These are phyloP conservation scores for Diarsia brunnea DNA, from an alignment of 2,888 invertebrate genomes.

Conservation along the genomic window DNA sequence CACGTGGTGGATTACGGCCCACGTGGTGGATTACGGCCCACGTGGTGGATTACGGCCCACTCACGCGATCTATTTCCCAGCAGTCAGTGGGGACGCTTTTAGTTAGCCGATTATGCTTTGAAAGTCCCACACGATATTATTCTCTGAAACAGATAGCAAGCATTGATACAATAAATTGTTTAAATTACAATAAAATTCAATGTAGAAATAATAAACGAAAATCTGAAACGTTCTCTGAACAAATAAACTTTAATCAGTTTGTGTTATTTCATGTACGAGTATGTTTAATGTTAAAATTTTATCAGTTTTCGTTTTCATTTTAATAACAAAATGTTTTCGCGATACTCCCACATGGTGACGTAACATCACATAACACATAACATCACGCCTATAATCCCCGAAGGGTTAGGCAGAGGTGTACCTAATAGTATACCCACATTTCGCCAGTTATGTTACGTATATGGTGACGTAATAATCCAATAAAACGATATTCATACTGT, in stretches of 20 bases:
- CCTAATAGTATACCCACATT: too few relatives aligned
- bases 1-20: background rate
- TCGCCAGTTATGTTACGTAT: too few relatives aligned
- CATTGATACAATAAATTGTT: conserved; percentile 19
- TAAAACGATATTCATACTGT: background rate
- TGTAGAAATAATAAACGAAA: conserved; percentile 12
- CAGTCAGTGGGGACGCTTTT: background rate
- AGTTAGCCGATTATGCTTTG: background rate
- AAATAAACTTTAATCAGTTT: conserved; percentile 29
- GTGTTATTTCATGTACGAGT: conserved; percentile 12
- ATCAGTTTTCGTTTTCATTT: conserved; percentile 12
- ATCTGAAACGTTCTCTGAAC: background rate
- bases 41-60: background rate
- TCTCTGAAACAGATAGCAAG: background rate
- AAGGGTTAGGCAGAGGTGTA: too few relatives aligned
- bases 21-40: background rate
- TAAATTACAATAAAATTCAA: conserved; percentile 3
- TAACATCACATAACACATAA: too few relatives aligned
- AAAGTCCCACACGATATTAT: conserved; percentile 6
- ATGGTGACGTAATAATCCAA: background rate
- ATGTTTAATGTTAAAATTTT: background rate
- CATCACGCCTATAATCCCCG: too few relatives aligned
- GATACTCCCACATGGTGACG: background rate
- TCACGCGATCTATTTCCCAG: background rate
- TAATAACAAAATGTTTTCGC: conserved; percentile 10